phyloP scores from a whole-genome alignment of 92 coral and sea anemone species.

The Paragorgia papillata region DNA sequence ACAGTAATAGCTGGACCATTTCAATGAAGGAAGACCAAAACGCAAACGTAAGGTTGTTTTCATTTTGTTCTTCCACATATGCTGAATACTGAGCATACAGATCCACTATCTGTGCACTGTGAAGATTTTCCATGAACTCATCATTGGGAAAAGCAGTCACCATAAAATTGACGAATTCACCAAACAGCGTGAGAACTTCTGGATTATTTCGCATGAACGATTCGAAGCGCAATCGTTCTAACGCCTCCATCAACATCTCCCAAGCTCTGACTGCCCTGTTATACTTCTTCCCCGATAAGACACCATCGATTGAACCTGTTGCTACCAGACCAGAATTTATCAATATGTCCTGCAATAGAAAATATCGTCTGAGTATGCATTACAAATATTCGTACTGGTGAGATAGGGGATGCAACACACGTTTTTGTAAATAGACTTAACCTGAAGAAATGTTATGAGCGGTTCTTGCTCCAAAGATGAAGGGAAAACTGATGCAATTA shows the following conservation, averaged over 20 bases:
- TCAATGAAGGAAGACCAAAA: conserved; percentile 41
- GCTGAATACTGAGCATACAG: conserved; percentile 16
- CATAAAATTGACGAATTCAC: conserved; percentile 26
- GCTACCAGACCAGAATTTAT: conserved; percentile 39
- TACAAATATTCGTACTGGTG: conserved; percentile 18
- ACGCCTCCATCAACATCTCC: conserved; percentile 38
- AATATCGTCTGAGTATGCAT: conserved; percentile 13
- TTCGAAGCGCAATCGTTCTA: conserved; percentile 27
- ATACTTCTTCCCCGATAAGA: conserved; percentile 36
- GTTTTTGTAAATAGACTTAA: background rate
- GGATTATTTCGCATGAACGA: conserved; percentile 30
- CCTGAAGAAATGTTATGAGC: conserved; percentile 9
- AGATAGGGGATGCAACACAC: background rate
- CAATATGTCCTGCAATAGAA: conserved; percentile 29
- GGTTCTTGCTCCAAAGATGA: conserved; percentile 24
- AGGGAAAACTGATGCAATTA: conserved; percentile 26
- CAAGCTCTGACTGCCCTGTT: conserved; percentile 37
- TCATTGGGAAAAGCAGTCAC: conserved; percentile 20
- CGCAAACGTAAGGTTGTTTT: conserved; percentile 15
- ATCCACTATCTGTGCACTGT: conserved; percentile 24
- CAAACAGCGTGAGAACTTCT: conserved; percentile 3
- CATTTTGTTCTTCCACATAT: background rate
- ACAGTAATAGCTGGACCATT: conserved; percentile 34
- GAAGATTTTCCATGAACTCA: conserved; percentile 17
- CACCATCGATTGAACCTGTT: conserved; percentile 38